Conservation (phyloP, 2,888 invertebrate genomes). For the Corbicula japonica region DNA sequence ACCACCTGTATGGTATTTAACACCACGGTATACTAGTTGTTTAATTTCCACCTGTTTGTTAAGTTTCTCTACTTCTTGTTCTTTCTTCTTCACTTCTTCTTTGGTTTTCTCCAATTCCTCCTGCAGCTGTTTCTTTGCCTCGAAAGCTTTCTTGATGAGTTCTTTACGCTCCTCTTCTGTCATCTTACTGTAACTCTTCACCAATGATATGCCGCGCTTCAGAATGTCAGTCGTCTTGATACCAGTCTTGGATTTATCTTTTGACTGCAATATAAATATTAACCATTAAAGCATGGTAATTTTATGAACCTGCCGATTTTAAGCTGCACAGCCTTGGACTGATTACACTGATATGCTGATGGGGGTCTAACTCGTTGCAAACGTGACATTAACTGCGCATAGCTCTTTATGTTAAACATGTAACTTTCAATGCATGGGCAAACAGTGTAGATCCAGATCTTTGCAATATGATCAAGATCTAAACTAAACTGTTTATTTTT, state of each 20-base stretch:
- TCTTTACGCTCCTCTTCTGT: constrained; percentile 80
- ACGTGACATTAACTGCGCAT: too few species aligned
- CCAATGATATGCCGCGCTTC: constrained; percentile 77
- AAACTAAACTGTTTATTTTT: too few species aligned
- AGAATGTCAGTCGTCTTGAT: constrained; percentile 68
- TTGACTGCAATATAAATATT: constrained; percentile 3
- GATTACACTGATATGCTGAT: too few species aligned
- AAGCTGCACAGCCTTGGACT: too few species aligned
- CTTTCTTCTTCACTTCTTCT: constrained; percentile 78
- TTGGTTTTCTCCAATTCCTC: constrained; percentile 78
- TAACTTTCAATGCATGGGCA: too few species aligned
- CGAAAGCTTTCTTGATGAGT: constrained; percentile 80
- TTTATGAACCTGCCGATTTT: too few species aligned
- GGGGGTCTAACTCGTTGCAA: too few species aligned
- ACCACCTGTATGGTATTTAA: too few species aligned
- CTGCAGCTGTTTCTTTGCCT: constrained; percentile 76
- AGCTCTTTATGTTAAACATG: too few species aligned
- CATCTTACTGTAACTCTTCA: constrained; percentile 80
- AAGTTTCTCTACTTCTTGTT: constrained; percentile 75
- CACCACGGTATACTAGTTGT: too few species aligned
- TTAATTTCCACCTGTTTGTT: constrained; percentile 80
- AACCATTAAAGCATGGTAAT: not conserved
- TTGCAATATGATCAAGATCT: too few species aligned
- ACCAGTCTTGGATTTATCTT: constrained; percentile 42
- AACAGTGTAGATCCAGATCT: too few species aligned